Evolutionary conservation across 2,888 invertebrate genomes (phyloP).

Genomic region (Trachelus stipa): DNA sequence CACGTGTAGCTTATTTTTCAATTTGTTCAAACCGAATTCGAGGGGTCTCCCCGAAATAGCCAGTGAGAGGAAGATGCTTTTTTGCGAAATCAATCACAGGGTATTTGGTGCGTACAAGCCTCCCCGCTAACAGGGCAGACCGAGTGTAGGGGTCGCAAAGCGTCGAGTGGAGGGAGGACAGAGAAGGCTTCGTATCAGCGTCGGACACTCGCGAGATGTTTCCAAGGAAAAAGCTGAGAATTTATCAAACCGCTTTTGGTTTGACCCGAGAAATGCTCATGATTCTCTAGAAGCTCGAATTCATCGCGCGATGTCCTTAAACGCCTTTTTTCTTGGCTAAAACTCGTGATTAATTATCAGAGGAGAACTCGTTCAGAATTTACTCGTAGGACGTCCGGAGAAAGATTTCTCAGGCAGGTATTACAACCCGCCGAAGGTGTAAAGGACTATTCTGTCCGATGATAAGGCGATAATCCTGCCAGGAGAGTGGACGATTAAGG

Average conservation of each 20-base stretch:
- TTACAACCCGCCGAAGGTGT: background rate
- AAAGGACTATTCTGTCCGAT: background rate
- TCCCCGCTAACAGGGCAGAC: constrained; percentile 28
- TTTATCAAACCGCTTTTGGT: constrained; percentile 25
- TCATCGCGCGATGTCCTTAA: background rate
- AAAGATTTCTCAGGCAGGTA: background rate
- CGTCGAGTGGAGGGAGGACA: constrained; percentile 18
- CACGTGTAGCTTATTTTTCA: constrained; percentile 60
- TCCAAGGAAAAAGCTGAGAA: constrained; percentile 31
- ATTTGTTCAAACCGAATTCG: constrained; percentile 44
- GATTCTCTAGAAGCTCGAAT: background rate
- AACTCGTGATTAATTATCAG: background rate
- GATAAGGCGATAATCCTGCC: background rate
- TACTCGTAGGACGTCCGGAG: background rate
- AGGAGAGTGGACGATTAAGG: background rate
- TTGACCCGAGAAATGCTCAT: constrained; percentile 27
- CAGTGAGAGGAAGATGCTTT: constrained; percentile 29
- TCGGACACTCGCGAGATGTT: constrained; percentile 50
- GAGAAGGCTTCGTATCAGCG: constrained; percentile 50
- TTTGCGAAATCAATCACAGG: constrained; percentile 60
- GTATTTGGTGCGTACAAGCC: constrained; percentile 52
- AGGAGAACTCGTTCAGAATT: background rate
- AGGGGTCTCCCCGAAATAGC: constrained; percentile 25
- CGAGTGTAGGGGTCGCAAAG: constrained; percentile 11
- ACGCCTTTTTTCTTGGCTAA: background rate